Percentiles rank a stretch among this genome's conserved stretches.
Evolutionary conservation across 2,113 vertebrate species (phyloP).

Genomic region (Ammodytes marinus): DNA sequence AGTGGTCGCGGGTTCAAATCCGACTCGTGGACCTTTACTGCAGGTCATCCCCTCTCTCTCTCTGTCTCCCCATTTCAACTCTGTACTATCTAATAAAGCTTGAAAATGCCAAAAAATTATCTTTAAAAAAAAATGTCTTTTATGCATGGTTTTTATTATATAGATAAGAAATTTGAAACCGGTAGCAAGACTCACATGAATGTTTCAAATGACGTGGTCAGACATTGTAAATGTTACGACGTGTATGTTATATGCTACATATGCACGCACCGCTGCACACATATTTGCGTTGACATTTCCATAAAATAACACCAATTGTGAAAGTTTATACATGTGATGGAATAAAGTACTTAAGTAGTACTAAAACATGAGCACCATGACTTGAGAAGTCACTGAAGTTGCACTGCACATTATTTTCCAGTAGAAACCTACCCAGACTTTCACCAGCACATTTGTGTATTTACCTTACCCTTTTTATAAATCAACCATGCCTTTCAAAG

Average conservation of each 20-base stretch:
- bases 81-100: too few species aligned
- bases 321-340: background rate
- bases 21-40: too few species aligned
- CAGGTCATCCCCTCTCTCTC: too few species aligned
- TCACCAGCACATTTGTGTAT: background rate
- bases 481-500: background rate
- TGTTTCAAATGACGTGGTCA: background rate
- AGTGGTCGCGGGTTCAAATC: too few species aligned
- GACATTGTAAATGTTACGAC: background rate
- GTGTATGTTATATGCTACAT: background rate
- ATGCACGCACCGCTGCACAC: background rate
- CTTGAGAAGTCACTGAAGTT: background rate
- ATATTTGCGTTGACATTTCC: background rate
- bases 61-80: too few species aligned
- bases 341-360: background rate
- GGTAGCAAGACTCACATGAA: background rate
- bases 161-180: background rate
- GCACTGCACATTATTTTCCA: background rate
- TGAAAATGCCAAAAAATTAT: too few species aligned
- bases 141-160: background rate
- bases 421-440: background rate
- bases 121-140: background rate
- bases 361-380: background rate
- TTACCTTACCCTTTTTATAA: background rate
- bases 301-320: background rate